Conservation (phyloP, 2,797 vertebrate species). For the Adrianichthys oophorus region DNA sequence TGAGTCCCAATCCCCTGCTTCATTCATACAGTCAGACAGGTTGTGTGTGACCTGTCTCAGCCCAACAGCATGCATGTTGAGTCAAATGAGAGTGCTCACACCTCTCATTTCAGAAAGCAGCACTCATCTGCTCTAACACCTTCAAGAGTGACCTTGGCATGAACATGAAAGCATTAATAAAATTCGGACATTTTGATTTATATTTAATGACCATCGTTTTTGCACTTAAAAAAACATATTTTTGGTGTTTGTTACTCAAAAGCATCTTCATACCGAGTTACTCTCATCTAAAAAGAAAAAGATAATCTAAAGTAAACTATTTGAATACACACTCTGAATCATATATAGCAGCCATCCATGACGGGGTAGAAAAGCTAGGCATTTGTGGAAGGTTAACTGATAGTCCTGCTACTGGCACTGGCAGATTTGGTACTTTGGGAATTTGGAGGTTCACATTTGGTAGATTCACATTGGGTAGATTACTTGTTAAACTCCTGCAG, state of each 20-base stretch:
- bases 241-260: conserved; percentile 1
- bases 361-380: conserved; percentile 99
- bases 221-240: not conserved
- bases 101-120: conserved; percentile 81
- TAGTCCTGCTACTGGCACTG: conserved; percentile 87
- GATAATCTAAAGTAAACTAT: conserved; percentile 91
- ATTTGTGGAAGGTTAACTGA: conserved; percentile 99
- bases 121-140: conserved; percentile 89
- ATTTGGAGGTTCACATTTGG: conserved; percentile 99
- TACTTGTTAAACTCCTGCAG: conserved; percentile 99
- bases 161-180: conserved; percentile 82
- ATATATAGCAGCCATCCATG: conserved; percentile 99
- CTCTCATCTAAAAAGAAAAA: conserved; percentile 78
- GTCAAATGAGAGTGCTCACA: conserved; percentile 83
- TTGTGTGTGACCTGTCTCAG: conserved; percentile 72
- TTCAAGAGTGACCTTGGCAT: conserved; percentile 92
- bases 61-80: conserved; percentile 95
- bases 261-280: conserved; percentile 98
- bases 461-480: conserved; percentile 99
- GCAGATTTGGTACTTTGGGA: conserved; percentile 99
- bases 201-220: not conserved
- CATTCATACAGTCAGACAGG: not conserved
- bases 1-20: not conserved
- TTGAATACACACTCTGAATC: conserved; percentile 99
- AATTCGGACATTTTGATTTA: not conserved